Evolutionary conservation across 30 jellyfish, hydroid and myxozoan species (phyloP).

Genomic region (Cassiopea andromeda): DNA sequence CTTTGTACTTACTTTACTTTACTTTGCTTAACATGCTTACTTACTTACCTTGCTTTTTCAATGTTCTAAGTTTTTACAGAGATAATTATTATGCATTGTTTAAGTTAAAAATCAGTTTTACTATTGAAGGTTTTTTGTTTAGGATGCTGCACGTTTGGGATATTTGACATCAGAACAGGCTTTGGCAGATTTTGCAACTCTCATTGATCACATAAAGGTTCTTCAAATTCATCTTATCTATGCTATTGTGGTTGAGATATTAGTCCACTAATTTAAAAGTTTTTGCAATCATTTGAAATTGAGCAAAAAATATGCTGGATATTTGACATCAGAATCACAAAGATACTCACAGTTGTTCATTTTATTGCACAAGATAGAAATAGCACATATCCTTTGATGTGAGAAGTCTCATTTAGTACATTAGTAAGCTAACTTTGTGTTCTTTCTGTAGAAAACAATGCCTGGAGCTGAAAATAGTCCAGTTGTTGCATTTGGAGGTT

Average conservation of each 20-base stretch:
- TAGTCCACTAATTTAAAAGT: no score
- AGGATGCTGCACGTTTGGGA: slow-evolving; percentile 94
- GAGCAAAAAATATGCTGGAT: no score
- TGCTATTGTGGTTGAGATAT: no score
- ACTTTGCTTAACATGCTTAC: no score
- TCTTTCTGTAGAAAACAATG: slow-evolving; percentile 56
- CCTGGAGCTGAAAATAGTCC: slow-evolving; percentile 87
- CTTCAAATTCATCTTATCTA: not conserved
- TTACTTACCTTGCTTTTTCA: no score
- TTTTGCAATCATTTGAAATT: no score
- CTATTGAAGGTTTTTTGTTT: not conserved
- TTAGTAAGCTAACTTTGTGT: not conserved
- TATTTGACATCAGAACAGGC: slow-evolving; percentile 96
- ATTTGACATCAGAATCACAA: no score
- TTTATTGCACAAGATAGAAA: no score
- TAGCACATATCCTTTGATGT: no score
- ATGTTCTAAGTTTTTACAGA: no score
- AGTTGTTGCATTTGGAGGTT: slow-evolving; percentile 96
- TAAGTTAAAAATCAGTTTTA: not conserved
- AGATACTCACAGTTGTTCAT: no score
- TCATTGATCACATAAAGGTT: slow-evolving; percentile 82
- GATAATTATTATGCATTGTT: not conserved
- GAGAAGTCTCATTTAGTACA: not conserved
- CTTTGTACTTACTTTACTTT: no score
- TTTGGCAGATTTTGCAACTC: slow-evolving; percentile 91